These are phyloP conservation scores for Podabrus alpinus DNA, from an alignment of 2,888 invertebrate genomes.

Conservation along the genomic window DNA sequence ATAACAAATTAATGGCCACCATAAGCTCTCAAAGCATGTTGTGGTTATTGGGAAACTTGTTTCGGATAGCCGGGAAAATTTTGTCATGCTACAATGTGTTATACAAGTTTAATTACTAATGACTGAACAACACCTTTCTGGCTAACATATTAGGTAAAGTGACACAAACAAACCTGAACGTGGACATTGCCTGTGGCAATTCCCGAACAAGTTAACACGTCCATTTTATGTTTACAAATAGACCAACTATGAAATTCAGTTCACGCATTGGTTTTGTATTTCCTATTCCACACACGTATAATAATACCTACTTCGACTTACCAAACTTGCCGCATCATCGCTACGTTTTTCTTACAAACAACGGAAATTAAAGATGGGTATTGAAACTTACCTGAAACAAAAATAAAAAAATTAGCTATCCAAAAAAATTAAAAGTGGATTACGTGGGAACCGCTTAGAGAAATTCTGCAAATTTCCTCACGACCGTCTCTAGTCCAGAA, in stretches of 20 bases:
- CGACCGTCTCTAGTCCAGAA: background rate
- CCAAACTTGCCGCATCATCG: constrained; percentile 20
- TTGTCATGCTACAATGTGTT: constrained; percentile 7
- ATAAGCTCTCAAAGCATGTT: constrained; percentile 3
- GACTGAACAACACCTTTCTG: constrained; percentile 17
- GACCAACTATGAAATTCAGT: constrained; percentile 16
- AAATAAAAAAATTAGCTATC: background rate
- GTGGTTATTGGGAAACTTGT: constrained; percentile 6
- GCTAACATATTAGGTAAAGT: constrained; percentile 15
- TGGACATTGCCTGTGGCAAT: constrained; percentile 17
- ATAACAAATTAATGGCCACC: constrained; percentile 3
- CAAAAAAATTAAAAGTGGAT: background rate
- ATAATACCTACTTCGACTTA: constrained; percentile 24
- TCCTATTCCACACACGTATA: constrained; percentile 21
- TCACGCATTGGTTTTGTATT: constrained; percentile 17
- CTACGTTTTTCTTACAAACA: constrained; percentile 6
- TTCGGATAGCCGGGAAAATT: constrained; percentile 2
- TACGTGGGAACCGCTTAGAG: background rate
- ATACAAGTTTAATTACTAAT: constrained; percentile 17
- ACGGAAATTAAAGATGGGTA: constrained; percentile 2
- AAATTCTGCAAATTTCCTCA: background rate
- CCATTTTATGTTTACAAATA: constrained; percentile 29
- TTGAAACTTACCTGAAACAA: constrained; percentile 17
- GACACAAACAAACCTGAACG: constrained; percentile 18
- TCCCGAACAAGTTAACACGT: constrained; percentile 23